Base-by-base conservation (phyloP, 1,140 invertebrate species). In the Ridgeia piscesae region DNA sequence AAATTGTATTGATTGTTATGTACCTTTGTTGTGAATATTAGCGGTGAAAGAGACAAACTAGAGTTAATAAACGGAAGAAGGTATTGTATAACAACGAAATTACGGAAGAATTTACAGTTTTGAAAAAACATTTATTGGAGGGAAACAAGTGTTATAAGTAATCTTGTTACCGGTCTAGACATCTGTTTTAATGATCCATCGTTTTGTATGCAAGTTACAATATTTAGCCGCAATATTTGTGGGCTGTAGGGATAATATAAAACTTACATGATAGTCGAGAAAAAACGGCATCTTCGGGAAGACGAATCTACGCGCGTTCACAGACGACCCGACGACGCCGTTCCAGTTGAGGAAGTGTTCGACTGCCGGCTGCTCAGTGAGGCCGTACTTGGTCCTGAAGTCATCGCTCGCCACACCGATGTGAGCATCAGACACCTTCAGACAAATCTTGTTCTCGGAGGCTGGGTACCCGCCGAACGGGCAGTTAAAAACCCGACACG, bases 261-360 rank as follows among this genome's bases (percentile, higher is more conserved):
- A 77, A 77, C 58, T 17, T 21, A 77, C 58, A 21, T 77, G 58
- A 31, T 92, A 33, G n/a, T 14, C 33, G 31, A 33, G 88, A 35
- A 14, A 89, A 33, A 77, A n/a, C 34, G 92, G 92, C 34, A 89
- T 89, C n/a, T 89, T 33, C 11, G 92, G 89, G 48, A 42, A 11
- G 17, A 91, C n/a, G n/a, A 92, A 91, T 4, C 77, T 11, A 6
- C 92, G 33, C 35, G 35, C 92, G 33, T 92, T 92, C n/a, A 92
- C 33, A 6, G 92, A 92, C 14, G 92, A 91, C 6, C 92, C 92
- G 14, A 89, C 50, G n/a, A 50, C 11, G 89, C n/a, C 33, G 34
- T 33, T 89, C 31, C 91, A 92, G 34, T 92, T 92, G 88, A 92
- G 48, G 35, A 92, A 92, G 34, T 34, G 31, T 77, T 92, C 92